Conservation (phyloP, 2,888 invertebrate genomes). For the Corbicula japonica region DNA sequence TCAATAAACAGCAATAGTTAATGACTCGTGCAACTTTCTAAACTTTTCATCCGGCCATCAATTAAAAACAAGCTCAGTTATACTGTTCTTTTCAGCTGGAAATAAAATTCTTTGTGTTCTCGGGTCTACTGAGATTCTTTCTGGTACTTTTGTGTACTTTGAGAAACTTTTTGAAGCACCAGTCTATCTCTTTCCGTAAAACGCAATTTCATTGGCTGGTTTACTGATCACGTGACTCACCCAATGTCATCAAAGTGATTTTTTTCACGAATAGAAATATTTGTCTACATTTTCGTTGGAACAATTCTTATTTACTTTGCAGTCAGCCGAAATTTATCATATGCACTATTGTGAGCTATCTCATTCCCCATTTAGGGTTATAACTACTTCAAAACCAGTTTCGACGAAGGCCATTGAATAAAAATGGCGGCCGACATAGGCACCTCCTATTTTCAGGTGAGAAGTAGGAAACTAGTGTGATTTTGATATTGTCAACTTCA, state of each 20-base stretch:
- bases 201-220: conserved; percentile 28
- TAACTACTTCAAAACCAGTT: too few relatives aligned
- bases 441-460: conserved; percentile 83
- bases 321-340: background rate
- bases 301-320: background rate
- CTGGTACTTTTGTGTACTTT: too few relatives aligned
- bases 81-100: too few relatives aligned
- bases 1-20: too few relatives aligned
- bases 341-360: background rate
- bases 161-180: too few relatives aligned
- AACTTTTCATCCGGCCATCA: too few relatives aligned
- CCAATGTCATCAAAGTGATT: conserved; percentile 69
- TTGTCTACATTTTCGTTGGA: background rate
- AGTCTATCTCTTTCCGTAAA: conserved; percentile 13
- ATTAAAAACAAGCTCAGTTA: too few relatives aligned
- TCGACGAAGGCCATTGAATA: conserved; percentile 33
- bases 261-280: conserved; percentile 27
- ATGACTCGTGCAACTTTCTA: too few relatives aligned
- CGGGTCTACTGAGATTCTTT: too few relatives aligned
- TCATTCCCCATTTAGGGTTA: conserved; percentile 11
- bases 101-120: too few relatives aligned
- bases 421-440: conserved; percentile 83
- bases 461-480: too few relatives aligned
- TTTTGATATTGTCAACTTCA: too few relatives aligned
- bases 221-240: conserved; percentile 69